Base-by-base conservation (phyloP, 2,113 vertebrate genomes). In the Chlorodrepanis virens region DNA sequence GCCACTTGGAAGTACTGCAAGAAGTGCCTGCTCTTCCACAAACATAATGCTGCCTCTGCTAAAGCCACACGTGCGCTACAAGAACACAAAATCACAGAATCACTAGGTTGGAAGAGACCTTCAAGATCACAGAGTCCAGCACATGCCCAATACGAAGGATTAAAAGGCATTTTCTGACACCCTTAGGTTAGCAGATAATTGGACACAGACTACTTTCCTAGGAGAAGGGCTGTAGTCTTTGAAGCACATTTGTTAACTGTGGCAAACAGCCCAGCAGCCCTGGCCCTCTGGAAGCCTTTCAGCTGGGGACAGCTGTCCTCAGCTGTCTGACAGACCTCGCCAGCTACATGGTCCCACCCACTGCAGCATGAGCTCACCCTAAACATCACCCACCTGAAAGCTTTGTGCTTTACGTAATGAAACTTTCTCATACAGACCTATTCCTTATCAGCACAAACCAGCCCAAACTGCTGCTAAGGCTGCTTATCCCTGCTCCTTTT, bases 141-240 rank as follows among this genome's bases (percentile, higher is more conserved):
- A 40, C 60, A 53, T 12, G 49, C 19, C 24, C 60, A 54, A 65
- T 61, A 83, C 9, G 28, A 76, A 68, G n/a, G 47, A 80, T 87
- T 92, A 93, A 63, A 86, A 95, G 81, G 25, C 44, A 40, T 75
- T 63, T 90, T 75, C 56, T 83, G 68, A 78, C 31, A 45, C 21
- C 59, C 89, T 65, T 37, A 72, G 12, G 15, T 77, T 67, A 86
- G 54, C 47, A 86, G 35, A 28, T 74, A 86, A 83, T 2, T 52
- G 33, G 80, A 76, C 56, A 28, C 9, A 81, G 29, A 57, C 67
- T 9, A n/a, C 40, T 63, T 65, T 44, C 37, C 9, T 74, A 29
- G 56, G 28, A 86, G 42, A 78, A 83, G 44, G 12, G 18, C 20
- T 76, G 39, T 6, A 24, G 64, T 50, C 22, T 92, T 75, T 33